Evolutionary conservation across 2,113 vertebrate species (phyloP).

Genomic region (Anolis carolinensis): DNA sequence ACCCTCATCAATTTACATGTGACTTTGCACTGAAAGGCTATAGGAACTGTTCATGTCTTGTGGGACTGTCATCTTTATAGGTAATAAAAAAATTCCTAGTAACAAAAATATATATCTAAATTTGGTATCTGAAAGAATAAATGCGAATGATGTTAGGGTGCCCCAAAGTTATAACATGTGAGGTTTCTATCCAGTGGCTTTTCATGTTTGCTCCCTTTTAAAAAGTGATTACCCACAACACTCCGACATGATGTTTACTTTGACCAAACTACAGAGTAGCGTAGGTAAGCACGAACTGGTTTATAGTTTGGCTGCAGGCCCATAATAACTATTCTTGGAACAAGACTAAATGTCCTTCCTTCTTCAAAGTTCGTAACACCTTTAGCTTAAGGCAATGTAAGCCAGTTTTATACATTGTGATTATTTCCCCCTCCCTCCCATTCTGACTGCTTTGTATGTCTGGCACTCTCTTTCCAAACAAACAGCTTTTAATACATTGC

Average conservation of each 20-base stretch:
- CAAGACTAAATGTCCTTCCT: not conserved
- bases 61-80: not conserved
- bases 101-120: not conserved
- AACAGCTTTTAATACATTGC: not conserved
- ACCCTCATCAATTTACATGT: not conserved
- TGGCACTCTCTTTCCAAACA: not conserved
- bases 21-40: not conserved
- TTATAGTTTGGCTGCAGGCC: not conserved
- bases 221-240: not conserved
- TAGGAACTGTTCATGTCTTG: not conserved
- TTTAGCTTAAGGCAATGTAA: slow-evolving; percentile 11
- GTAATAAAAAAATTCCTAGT: not conserved
- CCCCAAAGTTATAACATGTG: not conserved
- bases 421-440: not conserved
- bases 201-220: not conserved
- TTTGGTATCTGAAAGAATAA: not conserved
- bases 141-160: not conserved
- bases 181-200: not conserved
- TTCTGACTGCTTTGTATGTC: not conserved
- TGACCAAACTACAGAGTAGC: not conserved
- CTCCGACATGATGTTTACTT: not conserved
- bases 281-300: not conserved
- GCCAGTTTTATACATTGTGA: not conserved
- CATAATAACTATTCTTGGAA: not conserved
- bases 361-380: not conserved